These are phyloP conservation scores for Aporrectodea caliginosa DNA, from an alignment of 1,140 invertebrate species.

Conservation along the genomic window DNA sequence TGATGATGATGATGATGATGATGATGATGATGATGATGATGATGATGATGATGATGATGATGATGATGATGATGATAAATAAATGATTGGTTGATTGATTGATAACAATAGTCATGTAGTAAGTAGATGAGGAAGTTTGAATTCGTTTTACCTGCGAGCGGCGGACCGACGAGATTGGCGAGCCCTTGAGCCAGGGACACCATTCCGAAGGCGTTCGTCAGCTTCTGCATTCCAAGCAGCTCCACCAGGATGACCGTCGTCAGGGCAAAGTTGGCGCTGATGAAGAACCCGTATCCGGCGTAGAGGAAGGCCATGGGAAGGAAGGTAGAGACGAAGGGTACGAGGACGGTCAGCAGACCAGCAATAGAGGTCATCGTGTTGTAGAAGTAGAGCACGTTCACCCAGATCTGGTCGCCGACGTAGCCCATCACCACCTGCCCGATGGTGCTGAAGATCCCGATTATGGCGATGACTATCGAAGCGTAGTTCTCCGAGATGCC, in stretches of 20 bases:
- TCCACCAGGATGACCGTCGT: constrained; percentile 51
- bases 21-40: constrained; percentile 3
- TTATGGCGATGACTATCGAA: constrained; percentile 85
- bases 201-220: constrained; percentile 54
- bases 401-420: constrained; percentile 69
- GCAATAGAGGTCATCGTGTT: constrained; percentile 25
- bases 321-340: constrained; percentile 37
- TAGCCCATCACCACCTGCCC: constrained; percentile 81
- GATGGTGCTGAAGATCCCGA: constrained; percentile 64
- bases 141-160: constrained; percentile 44
- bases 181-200: constrained; percentile 52
- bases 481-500: constrained; percentile 67
- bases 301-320: constrained; percentile 37
- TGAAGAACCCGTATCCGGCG: constrained; percentile 49
- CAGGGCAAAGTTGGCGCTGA: constrained; percentile 51
- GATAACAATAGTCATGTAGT: background rate
- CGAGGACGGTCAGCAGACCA: constrained; percentile 20
- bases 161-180: constrained; percentile 51
- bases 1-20: constrained; percentile 2
- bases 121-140: background rate
- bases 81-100: background rate
- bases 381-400: constrained; percentile 46
- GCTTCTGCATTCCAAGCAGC: constrained; percentile 48
- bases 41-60: constrained; percentile 2
- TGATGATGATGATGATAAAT: background rate